A percentile compares a stretch with the other conserved stretches of the same genome.
These are phyloP conservation scores for Lasioglossum albipes DNA, from an alignment of 1,140 invertebrate species.

Conservation along the genomic window DNA sequence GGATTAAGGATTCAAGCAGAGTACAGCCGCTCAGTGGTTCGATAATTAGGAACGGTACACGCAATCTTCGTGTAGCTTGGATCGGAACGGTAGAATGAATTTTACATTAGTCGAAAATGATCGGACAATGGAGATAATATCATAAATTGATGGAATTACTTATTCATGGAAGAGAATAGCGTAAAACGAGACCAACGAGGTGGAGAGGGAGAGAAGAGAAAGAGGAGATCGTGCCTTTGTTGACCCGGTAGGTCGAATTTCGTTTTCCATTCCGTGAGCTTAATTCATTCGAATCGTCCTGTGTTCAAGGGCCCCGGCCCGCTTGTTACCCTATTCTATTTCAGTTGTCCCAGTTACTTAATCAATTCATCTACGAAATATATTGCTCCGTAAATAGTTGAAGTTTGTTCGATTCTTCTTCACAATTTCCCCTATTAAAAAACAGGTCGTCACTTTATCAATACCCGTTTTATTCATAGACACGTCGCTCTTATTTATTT, in stretches of 20 bases:
- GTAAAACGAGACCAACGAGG: background rate
- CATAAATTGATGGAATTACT: background rate
- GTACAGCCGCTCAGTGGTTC: too few relatives aligned
- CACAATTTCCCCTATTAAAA: too few relatives aligned
- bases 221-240: background rate
- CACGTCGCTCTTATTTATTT: too few relatives aligned
- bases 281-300: background rate
- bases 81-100: too few relatives aligned
- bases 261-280: background rate
- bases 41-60: too few relatives aligned
- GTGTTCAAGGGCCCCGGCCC: background rate
- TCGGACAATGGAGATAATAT: background rate
- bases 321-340: background rate
- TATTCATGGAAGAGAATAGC: background rate
- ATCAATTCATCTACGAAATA: slow-evolving; percentile 1
- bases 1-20: too few relatives aligned
- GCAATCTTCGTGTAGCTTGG: too few relatives aligned
- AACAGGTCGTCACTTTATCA: too few relatives aligned
- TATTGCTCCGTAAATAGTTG: background rate
- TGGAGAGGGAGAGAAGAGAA: background rate
- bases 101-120: too few relatives aligned
- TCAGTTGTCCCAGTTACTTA: slow-evolving; percentile 1
- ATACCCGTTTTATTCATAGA: too few relatives aligned
- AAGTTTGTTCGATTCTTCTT: background rate
- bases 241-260: background rate